Percentiles rank a stretch among this genome's conserved stretches.
These are phyloP conservation scores for Ophioninae sp. DNA, from an alignment of 2,888 invertebrate species.

Conservation along the genomic window DNA sequence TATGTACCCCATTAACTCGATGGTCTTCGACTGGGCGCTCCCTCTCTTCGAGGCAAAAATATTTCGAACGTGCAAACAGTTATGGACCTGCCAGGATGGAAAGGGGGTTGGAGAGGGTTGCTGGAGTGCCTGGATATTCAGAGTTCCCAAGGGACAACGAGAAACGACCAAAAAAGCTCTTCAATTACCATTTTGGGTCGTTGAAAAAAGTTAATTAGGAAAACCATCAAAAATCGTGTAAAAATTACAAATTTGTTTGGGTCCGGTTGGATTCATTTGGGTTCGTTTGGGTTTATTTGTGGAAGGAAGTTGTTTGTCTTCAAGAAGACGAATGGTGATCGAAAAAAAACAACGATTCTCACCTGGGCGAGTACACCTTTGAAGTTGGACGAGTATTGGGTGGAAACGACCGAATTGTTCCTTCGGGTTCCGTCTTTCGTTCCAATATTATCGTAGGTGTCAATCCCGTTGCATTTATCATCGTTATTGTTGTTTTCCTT, in stretches of 20 bases:
- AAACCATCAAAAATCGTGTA: not conserved
- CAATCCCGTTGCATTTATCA: slow-evolving; percentile 13
- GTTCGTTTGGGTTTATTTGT: too few relatives aligned
- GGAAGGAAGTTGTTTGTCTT: too few relatives aligned
- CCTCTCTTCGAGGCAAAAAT: slow-evolving; percentile 25
- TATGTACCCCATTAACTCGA: not conserved
- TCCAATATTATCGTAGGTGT: slow-evolving; percentile 31
- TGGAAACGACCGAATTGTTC: slow-evolving; percentile 50
- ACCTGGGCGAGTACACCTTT: slow-evolving; percentile 76
- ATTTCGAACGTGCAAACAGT: slow-evolving; percentile 46
- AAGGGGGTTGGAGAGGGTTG: slow-evolving; percentile 35
- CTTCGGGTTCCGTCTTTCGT: slow-evolving; percentile 44
- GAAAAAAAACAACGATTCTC: slow-evolving; percentile 33
- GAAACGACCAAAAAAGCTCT: slow-evolving; percentile 30
- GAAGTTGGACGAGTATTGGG: slow-evolving; percentile 70
- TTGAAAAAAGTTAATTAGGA: slow-evolving; percentile 27
- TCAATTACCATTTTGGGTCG: slow-evolving; percentile 17
- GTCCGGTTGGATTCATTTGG: too few relatives aligned
- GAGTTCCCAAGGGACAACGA: slow-evolving; percentile 28
- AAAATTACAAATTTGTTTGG: not conserved
- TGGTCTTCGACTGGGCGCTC: not conserved
- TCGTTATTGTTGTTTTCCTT: slow-evolving; percentile 67
- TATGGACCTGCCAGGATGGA: slow-evolving; percentile 45
- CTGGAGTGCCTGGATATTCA: slow-evolving; percentile 31
- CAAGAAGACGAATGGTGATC: too few relatives aligned